Base-by-base conservation (phyloP, 1,140 invertebrate species). In the Olivierus martensii region DNA sequence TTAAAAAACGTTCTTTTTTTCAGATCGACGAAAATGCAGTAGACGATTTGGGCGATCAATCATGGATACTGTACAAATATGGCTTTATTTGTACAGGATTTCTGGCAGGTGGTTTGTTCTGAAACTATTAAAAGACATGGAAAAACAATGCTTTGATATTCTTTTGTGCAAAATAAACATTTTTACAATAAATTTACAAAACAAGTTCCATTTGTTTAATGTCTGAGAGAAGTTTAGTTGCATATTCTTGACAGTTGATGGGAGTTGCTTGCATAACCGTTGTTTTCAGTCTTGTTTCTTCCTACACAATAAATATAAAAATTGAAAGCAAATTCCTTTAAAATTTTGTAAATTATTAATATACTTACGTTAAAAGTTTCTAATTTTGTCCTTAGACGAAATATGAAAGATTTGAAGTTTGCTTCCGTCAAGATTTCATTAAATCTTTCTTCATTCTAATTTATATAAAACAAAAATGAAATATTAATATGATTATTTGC, bases 371-470 rank as follows among this genome's bases (percentile, higher is more conserved):
- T 93, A 63, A 84, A 98, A 15, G 77, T 83, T 68, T 98, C 93
- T 66, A 86, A 77, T 69, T 89, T 93, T 15, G 82, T 79, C 55
- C 87, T 72, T 42, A 95, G 71, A 65, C 82, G 85, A 62, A 94
- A 86, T 11, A 83, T 72, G 59, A 79, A 91, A 0, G 78, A 75
- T 62, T 81, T 82, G 65, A 95, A 94, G 57, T 79, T 77, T 6
- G 84, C 76, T 12, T 80, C 74, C 17, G 77, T 73, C 52, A 93
- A 80, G 48, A 85, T 71, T 39, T 79, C 64, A 51, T 73, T 67
- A 64, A 75, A 77, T 17, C 55, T 62, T 6, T 63, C 62, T 51
- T 69, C 64, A 66, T 73, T 9, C 28, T 28, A n/a, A n/a, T n/a
- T n/a, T n/a, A n/a, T n/a, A n/a, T n/a, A n/a, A n/a, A n/a, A n/a